Percentiles rank a stretch among this genome's conserved stretches.
Conservation (phyloP, 2,888 invertebrate species). For the Lasius platythorax region DNA sequence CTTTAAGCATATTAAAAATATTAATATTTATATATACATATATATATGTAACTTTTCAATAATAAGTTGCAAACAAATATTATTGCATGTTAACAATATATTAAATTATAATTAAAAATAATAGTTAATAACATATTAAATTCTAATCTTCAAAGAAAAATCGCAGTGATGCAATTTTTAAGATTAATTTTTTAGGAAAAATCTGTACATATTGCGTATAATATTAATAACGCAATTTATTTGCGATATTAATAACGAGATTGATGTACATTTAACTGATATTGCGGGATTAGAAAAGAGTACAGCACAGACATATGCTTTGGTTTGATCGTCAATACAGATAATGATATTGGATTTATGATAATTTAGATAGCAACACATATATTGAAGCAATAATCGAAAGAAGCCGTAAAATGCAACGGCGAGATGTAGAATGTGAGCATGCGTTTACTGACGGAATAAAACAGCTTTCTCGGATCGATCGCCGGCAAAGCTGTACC, state of each 20-base stretch:
- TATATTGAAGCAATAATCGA: constrained; percentile 50
- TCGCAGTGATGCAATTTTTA: not conserved
- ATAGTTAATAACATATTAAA: not conserved
- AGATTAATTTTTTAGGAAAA: not conserved
- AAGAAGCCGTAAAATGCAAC: constrained; percentile 52
- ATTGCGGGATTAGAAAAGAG: constrained; percentile 36
- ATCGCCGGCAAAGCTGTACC: constrained; percentile 41
- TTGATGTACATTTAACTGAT: constrained; percentile 49
- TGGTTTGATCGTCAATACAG: constrained; percentile 26
- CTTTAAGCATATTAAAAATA: not conserved
- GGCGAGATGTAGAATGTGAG: constrained; percentile 33
- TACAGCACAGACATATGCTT: constrained; percentile 24
- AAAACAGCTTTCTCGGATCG: constrained; percentile 46
- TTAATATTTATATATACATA: too few species aligned
- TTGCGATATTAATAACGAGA: constrained; percentile 21
- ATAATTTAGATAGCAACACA: constrained; percentile 51
- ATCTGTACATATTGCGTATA: not conserved
- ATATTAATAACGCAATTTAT: constrained; percentile 30
- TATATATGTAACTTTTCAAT: not conserved
- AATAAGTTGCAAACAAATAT: not conserved
- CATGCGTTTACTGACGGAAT: constrained; percentile 51
- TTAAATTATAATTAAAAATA: not conserved
- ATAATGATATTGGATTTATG: constrained; percentile 56
- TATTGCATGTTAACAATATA: not conserved
- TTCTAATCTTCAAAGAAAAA: constrained; percentile 4